Percentiles rank a stretch among this genome's conserved stretches.
Conservation (phyloP, 2,113 vertebrate species). For the Ancistrus triradiatus region DNA sequence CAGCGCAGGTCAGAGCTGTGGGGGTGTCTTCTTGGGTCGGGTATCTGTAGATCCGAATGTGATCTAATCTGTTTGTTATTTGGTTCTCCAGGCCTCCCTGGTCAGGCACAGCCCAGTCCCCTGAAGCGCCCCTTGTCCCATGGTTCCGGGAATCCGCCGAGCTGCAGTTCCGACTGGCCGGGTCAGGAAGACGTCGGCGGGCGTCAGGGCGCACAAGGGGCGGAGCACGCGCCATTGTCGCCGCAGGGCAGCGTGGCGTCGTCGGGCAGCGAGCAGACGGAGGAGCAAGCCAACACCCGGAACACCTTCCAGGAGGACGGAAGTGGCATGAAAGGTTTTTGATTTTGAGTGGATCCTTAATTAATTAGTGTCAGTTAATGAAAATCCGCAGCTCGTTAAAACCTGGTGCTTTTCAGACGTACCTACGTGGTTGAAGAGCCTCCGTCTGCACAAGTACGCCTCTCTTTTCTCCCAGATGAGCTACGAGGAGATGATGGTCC, state of each 20-base stretch:
- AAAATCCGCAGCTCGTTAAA: too few species aligned
- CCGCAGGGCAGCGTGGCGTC: slow-evolving; percentile 93
- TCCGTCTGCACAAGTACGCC: slow-evolving; percentile 91
- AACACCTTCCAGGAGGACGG: slow-evolving; percentile 93
- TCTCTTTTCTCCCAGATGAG: slow-evolving; percentile 92
- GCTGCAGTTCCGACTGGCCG: slow-evolving; percentile 78
- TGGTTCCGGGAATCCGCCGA: slow-evolving; percentile 76
- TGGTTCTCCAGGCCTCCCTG: slow-evolving; percentile 62
- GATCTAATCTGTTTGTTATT: background rate
- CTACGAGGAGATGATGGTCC: slow-evolving; percentile 94
- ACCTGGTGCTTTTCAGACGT: slow-evolving; percentile 75
- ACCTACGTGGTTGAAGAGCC: slow-evolving; percentile 90
- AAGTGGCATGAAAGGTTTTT: slow-evolving; percentile 90
- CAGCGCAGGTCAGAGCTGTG: slow-evolving; percentile 68
- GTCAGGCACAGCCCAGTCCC: slow-evolving; percentile 83
- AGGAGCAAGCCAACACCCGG: slow-evolving; percentile 78
- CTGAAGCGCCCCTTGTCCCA: slow-evolving; percentile 84
- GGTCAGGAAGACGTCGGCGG: slow-evolving; percentile 75
- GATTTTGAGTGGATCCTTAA: too few species aligned
- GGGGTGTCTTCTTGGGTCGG: background rate
- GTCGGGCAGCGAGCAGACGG: slow-evolving; percentile 91
- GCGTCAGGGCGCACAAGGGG: slow-evolving; percentile 69
- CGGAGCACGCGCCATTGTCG: slow-evolving; percentile 89
- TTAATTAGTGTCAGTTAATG: background rate
- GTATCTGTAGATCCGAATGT: background rate